Percentiles rank a stretch among this genome's conserved stretches.
phyloP scores from a whole-genome alignment of 2,888 invertebrate species.

The Sclerodermus sp. region DNA sequence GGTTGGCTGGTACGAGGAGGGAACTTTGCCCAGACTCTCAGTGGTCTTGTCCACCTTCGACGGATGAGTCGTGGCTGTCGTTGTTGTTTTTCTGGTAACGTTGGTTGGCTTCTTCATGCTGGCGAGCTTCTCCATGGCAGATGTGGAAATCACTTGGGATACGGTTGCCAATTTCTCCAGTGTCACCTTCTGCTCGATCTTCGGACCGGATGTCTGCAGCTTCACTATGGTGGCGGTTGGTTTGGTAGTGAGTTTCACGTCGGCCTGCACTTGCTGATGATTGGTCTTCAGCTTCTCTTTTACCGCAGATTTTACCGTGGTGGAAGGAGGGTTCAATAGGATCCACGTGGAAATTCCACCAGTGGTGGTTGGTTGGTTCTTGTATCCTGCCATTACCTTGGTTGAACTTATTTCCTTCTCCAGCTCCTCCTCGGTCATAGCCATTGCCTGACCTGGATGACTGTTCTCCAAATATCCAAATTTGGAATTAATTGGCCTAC shows the following conservation, averaged over 20 bases:
- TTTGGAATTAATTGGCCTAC: conserved; percentile 51
- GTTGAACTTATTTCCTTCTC: conserved; percentile 58
- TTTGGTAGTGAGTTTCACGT: conserved; percentile 23
- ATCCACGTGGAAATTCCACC: conserved; percentile 79
- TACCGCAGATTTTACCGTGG: conserved; percentile 34
- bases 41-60: conserved; percentile 8
- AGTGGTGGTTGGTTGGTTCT: conserved; percentile 62
- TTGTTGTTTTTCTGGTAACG: conserved; percentile 22
- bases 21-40: conserved; percentile 3
- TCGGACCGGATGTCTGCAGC: background rate
- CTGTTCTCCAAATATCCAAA: conserved; percentile 49
- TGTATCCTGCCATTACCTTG: conserved; percentile 31
- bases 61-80: conserved; percentile 7
- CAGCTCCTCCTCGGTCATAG: conserved; percentile 66
- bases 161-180: conserved; percentile 51
- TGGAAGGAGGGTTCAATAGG: conserved; percentile 64
- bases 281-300: conserved; percentile 16
- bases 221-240: conserved; percentile 20
- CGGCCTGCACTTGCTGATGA: conserved; percentile 18
- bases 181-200: conserved; percentile 46
- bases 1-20: background rate
- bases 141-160: conserved; percentile 46
- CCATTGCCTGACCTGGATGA: conserved; percentile 70
- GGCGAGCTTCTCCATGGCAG: conserved; percentile 35
- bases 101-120: conserved; percentile 32